Percentiles rank a stretch among this genome's conserved stretches.
These are phyloP conservation scores for Ariolimax columbianus DNA, from an alignment of 2,888 invertebrate species.

Conservation along the genomic window DNA sequence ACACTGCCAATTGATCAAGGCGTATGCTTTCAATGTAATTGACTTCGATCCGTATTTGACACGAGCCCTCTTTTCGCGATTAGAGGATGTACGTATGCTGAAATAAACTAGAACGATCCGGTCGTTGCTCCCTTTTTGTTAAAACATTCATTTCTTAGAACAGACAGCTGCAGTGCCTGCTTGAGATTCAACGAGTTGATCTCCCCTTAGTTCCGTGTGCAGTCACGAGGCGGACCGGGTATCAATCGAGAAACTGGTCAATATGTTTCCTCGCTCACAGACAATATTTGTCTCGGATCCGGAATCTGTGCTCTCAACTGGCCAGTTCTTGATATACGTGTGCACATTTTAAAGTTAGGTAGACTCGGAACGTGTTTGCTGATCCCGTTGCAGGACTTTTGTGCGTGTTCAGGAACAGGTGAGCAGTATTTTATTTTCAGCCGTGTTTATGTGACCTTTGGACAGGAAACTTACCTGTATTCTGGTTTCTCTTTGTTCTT, in stretches of 20 bases:
- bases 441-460: no score
- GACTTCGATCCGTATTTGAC: no score
- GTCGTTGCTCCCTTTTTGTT: no score
- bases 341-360: neutral
- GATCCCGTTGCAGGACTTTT: neutral
- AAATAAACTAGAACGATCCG: no score
- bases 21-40: no score
- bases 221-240: slow-evolving; percentile 3
- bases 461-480: neutral
- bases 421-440: neutral
- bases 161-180: neutral
- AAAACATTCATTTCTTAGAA: neutral
- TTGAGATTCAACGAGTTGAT: neutral
- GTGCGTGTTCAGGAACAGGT: neutral
- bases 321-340: neutral
- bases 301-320: neutral
- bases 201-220: neutral
- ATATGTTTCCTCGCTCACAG: neutral
- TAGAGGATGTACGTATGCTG: no score
- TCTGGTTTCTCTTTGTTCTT: neutral
- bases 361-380: neutral
- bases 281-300: neutral
- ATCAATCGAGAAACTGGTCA: neutral
- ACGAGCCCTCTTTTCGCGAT: no score
- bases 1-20: no score